Base-by-base conservation (phyloP, 2,888 invertebrate species). In the Hetaerina titia region DNA sequence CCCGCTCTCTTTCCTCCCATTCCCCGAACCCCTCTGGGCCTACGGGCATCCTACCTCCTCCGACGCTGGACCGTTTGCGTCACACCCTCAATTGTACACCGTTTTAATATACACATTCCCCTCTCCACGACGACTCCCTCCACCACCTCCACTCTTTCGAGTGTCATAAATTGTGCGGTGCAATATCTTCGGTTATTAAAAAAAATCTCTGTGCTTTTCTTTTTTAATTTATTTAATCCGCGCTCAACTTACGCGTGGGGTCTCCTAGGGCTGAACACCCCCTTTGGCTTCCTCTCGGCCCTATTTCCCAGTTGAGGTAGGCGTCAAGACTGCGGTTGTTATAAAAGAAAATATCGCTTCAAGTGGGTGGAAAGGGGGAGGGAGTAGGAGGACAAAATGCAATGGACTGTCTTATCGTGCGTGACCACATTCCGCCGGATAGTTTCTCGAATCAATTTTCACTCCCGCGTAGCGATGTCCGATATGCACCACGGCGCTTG, bases 391-490 rank as follows among this genome's bases (percentile, higher is more conserved):
- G 81, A 31, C 81, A 81, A 31, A 13, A 81, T 31, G 31, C 81
- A 81, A 69, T 69, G 8, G 19, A 13, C 31, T 31, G 25, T 31
- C 22, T 81, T 31, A 81, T 81, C 81, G 81, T 31, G 15, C 31
- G 81, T 81, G 81, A 81, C 81, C 31, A 25, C 19, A 81, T 81
- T 22, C n/a, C 81, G 25, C 11, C 13, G 31, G 25, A 5, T 11
- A 15, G 31, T 81, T 81, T 81, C 81, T 31, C 81, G 25, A 81
- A 31, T 81, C 81, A 81, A 81, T 31, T 81, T 81, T 81, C 81
- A 31, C 31, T 31, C 81, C 60, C 25, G 81, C 81, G 69, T 69
- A 4, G 6, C 69, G 69, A 69, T 69, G 69, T 9, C 69, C 69
- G 69, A 81, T 81, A 81, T 81, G 81, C 25, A n/a, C 25, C 45